Evolutionary conservation across 2,888 invertebrate species (phyloP), one percentile per base, ranked within the genome.

Genomic region (Himalopsyche anomala): DNA sequence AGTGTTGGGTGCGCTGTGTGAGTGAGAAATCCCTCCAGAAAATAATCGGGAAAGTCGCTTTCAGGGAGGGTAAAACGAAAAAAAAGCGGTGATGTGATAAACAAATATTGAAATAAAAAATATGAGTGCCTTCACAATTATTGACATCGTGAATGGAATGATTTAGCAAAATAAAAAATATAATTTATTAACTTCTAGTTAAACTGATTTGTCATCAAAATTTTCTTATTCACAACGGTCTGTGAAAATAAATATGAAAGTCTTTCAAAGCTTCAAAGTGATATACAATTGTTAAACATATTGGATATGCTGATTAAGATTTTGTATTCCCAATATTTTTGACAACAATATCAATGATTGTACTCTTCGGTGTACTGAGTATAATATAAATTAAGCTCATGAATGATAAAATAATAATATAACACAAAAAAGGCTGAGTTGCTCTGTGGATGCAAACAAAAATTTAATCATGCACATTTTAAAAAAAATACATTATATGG

Each of bases 21-120:
- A 91, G 93, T 93, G 92, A 93, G 93, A 93, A 93, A 90, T 91
- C 92, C 92, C 88, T 91, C 92, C 93, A 92, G 92, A 89, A 91
- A 92, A 92, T 93, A 91, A 91, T 92, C 92, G 93, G 93, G 93
- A 93, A 93, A 93, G 93, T 92, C 91, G 92, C 89, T 90, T 81
- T 87, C 86, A 90, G 89, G 89, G 91, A 91, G 91, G 91, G 90
- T 55, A 83, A 82, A 55, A 80, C 84, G 86, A 85, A 85, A 88
- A 88, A 82, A 62, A 88, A 88, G 88, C 88, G 82, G 88, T 88
- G 88, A 87, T 45, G 88, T 87, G 88, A 87, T 85, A 38, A 86
- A 85, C 79, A 74, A 40, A 85, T 87, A 87, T 51, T 15, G 36
- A 74, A 74, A 74, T 45, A 62, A 88, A 28, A 55, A 69, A 51